These are phyloP conservation scores for Calliopsis andreniformis DNA, from an alignment of 1,140 invertebrate species.

Conservation along the genomic window DNA sequence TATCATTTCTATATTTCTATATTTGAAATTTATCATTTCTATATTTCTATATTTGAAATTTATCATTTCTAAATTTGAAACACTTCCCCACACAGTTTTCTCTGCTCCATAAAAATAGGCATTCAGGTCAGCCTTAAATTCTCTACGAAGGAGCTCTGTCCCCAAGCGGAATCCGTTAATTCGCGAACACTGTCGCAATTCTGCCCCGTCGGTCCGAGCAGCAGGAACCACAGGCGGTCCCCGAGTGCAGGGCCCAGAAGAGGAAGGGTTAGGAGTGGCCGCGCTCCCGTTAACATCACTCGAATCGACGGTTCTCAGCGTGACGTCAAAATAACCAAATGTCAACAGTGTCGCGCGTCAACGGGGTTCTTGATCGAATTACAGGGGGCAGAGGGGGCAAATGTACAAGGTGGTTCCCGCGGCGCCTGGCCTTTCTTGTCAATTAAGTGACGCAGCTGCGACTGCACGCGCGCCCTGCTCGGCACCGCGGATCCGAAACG, in stretches of 20 bases:
- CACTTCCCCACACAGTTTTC: too few relatives aligned
- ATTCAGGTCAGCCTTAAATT: neutral
- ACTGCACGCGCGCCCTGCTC: neutral
- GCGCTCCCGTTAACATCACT: slow-evolving; percentile 29
- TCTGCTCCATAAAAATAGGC: too few relatives aligned
- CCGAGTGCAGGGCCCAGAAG: slow-evolving; percentile 24
- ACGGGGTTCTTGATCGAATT: slow-evolving; percentile 78
- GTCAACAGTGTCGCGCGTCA: slow-evolving; percentile 75
- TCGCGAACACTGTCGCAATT: slow-evolving; percentile 3
- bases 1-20: too few relatives aligned
- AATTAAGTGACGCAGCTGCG: slow-evolving; percentile 66
- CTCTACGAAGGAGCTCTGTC: neutral
- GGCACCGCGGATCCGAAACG: neutral
- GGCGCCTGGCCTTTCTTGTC: slow-evolving; percentile 66
- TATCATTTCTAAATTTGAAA: too few relatives aligned
- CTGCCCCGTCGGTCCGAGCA: slow-evolving; percentile 14
- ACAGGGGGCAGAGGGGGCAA: slow-evolving; percentile 60
- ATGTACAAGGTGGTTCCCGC: slow-evolving; percentile 57
- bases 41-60: too few relatives aligned
- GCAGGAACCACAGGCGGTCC: slow-evolving; percentile 64
- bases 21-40: too few relatives aligned
- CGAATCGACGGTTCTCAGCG: slow-evolving; percentile 65
- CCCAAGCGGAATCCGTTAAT: slow-evolving; percentile 17
- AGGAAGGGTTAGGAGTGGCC: slow-evolving; percentile 46
- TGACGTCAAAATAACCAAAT: slow-evolving; percentile 78